Percentiles rank a stretch among this genome's conserved stretches.
These are phyloP conservation scores for Crepidodera aurea DNA, from an alignment of 2,888 invertebrate species.

Conservation along the genomic window DNA sequence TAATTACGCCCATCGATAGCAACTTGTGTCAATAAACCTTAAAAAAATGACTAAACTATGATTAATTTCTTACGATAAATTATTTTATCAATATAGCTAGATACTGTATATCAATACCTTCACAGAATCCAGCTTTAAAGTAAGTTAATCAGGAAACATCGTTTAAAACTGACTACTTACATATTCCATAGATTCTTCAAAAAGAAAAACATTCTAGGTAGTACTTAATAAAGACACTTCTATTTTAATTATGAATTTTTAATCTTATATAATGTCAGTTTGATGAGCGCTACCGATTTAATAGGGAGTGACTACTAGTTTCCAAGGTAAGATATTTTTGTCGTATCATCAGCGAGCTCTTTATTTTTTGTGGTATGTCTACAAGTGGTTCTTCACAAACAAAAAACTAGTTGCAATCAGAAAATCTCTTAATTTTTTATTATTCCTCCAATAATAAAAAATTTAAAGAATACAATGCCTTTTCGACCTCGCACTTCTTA, in stretches of 20 bases:
- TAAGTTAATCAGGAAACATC: background rate
- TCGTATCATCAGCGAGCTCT: too few species aligned
- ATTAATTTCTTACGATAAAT: background rate
- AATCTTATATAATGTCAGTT: conserved; percentile 4
- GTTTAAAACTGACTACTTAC: conserved; percentile 12
- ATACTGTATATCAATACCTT: background rate
- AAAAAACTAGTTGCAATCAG: too few species aligned
- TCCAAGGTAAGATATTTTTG: background rate
- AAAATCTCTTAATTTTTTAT: too few species aligned
- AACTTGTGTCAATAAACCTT: background rate
- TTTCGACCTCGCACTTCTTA: too few species aligned
- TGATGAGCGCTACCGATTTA: conserved; percentile 11
- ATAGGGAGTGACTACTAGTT: conserved; percentile 5
- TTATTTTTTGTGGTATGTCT: too few species aligned
- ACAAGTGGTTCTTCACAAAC: too few species aligned
- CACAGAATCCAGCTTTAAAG: background rate
- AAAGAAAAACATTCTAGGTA: background rate
- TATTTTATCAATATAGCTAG: background rate
- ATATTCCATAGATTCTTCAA: background rate
- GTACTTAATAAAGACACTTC: background rate
- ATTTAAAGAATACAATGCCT: too few species aligned
- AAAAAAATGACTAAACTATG: background rate
- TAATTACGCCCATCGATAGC: background rate
- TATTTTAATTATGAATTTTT: conserved; percentile 13
- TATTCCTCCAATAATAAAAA: too few species aligned